These are phyloP conservation scores for Paragorgia papillata DNA, from an alignment of 92 coral and sea anemone species.

Conservation along the genomic window DNA sequence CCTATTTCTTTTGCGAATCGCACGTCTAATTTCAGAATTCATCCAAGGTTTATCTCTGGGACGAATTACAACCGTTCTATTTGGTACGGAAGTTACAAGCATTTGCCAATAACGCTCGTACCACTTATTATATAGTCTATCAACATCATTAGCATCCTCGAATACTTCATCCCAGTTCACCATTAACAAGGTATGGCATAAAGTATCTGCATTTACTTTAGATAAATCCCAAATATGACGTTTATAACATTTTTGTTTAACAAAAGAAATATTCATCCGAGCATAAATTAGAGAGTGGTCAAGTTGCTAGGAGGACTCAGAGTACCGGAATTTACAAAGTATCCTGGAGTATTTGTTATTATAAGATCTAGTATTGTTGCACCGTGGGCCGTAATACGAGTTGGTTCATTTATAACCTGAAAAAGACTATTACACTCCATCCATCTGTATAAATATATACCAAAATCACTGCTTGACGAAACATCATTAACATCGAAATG, in stretches of 20 bases:
- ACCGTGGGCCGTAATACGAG: conserved; percentile 6
- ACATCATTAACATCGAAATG: too few species aligned
- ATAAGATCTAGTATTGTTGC: conserved; percentile 37
- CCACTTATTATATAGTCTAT: neutral
- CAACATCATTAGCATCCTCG: neutral
- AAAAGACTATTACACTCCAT: conserved; percentile 20
- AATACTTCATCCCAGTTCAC: neutral
- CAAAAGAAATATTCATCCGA: neutral
- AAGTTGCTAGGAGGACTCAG: conserved; percentile 57
- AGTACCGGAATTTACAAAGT: conserved; percentile 59
- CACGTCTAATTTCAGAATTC: conserved; percentile 46
- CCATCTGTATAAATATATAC: neutral
- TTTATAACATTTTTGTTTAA: neutral
- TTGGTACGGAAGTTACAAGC: neutral
- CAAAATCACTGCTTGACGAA: too few species aligned
- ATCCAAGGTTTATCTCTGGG: conserved; percentile 59
- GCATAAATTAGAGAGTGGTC: conserved; percentile 2
- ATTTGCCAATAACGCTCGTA: neutral
- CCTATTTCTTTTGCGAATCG: conserved; percentile 52
- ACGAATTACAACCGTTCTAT: neutral
- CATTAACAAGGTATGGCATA: neutral
- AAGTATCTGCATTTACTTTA: neutral
- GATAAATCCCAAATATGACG: neutral
- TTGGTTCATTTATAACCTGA: too few species aligned
- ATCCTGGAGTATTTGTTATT: too few species aligned